Percentiles rank a stretch among this genome's conserved stretches.
phyloP scores from a whole-genome alignment of 2,888 invertebrate species.

The Malacosoma neustria region DNA sequence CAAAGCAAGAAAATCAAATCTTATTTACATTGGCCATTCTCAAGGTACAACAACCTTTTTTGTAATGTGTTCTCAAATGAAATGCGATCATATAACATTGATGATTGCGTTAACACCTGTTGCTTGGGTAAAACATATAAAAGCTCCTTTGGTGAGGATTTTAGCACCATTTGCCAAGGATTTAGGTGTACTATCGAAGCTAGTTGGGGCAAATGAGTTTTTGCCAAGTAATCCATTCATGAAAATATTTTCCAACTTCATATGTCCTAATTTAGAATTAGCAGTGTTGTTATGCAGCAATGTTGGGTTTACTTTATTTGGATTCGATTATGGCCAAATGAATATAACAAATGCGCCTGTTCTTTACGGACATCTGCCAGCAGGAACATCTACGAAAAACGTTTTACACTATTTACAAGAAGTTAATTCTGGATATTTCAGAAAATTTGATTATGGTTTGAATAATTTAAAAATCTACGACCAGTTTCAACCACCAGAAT shows the following conservation, averaged over 20 bases:
- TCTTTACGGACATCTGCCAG: slow-evolving; percentile 20
- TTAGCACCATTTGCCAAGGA: slow-evolving; percentile 1
- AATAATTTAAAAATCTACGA: slow-evolving; percentile 18
- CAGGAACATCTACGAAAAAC: slow-evolving; percentile 58
- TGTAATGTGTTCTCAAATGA: slow-evolving; percentile 72
- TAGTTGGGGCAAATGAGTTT: slow-evolving; percentile 4
- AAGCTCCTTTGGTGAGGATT: slow-evolving; percentile 12
- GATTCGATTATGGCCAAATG: slow-evolving; percentile 20
- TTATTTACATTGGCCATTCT: slow-evolving; percentile 85
- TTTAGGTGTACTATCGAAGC: neutral
- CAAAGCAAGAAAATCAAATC: slow-evolving; percentile 58
- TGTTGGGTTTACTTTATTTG: slow-evolving; percentile 14
- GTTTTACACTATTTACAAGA: slow-evolving; percentile 30
- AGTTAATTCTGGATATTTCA: slow-evolving; percentile 18
- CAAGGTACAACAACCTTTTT: slow-evolving; percentile 79
- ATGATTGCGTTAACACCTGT: slow-evolving; percentile 78
- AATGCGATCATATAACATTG: slow-evolving; percentile 70
- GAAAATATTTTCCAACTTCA: slow-evolving; percentile 1
- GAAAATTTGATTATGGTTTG: slow-evolving; percentile 21
- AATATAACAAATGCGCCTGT: slow-evolving; percentile 13
- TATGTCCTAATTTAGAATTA: slow-evolving; percentile 3
- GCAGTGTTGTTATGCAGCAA: slow-evolving; percentile 13
- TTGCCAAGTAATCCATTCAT: slow-evolving; percentile 5
- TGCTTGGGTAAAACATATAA: slow-evolving; percentile 66
- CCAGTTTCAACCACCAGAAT: slow-evolving; percentile 15